Evolutionary conservation across 2,888 invertebrate species (phyloP).

Genomic region (Phyllotreta striolata): DNA sequence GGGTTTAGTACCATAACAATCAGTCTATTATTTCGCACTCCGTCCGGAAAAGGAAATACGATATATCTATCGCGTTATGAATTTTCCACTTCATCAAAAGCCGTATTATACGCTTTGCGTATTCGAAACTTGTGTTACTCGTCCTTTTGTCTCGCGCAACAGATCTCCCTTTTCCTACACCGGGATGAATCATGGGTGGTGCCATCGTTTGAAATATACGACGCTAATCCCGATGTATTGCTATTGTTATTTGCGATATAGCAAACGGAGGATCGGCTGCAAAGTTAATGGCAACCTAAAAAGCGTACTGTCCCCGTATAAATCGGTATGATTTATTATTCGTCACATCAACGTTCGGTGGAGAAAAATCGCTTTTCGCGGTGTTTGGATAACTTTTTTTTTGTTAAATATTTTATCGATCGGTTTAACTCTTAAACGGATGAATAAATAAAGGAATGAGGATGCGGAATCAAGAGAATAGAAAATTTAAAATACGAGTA

Average conservation of each 20-base stretch:
- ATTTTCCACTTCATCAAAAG: constrained; percentile 26
- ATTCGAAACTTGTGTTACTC: constrained; percentile 19
- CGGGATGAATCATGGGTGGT: constrained; percentile 22
- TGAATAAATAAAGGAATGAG: too few relatives aligned
- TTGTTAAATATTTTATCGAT: too few relatives aligned
- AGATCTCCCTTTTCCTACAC: constrained; percentile 17
- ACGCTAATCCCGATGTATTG: constrained; percentile 30
- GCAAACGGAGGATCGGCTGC: constrained; percentile 26
- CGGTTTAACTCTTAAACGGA: too few relatives aligned
- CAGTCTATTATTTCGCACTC: constrained; percentile 16
- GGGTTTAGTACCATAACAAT: constrained; percentile 16
- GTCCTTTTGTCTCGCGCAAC: constrained; percentile 26
- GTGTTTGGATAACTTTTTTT: background rate
- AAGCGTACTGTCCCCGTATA: constrained; percentile 22
- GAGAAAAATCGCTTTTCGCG: constrained; percentile 14
- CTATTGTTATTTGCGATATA: constrained; percentile 31
- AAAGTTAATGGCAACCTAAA: constrained; percentile 29
- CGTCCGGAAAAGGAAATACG: constrained; percentile 18
- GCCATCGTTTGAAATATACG: constrained; percentile 28
- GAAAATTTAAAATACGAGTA: too few relatives aligned
- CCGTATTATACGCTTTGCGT: constrained; percentile 27
- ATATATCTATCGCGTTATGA: constrained; percentile 15
- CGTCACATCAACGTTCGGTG: constrained; percentile 10
- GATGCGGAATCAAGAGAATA: too few relatives aligned
- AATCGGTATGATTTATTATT: constrained; percentile 22